Conservation (phyloP, 1,140 invertebrate species). For the Idris sp. region DNA sequence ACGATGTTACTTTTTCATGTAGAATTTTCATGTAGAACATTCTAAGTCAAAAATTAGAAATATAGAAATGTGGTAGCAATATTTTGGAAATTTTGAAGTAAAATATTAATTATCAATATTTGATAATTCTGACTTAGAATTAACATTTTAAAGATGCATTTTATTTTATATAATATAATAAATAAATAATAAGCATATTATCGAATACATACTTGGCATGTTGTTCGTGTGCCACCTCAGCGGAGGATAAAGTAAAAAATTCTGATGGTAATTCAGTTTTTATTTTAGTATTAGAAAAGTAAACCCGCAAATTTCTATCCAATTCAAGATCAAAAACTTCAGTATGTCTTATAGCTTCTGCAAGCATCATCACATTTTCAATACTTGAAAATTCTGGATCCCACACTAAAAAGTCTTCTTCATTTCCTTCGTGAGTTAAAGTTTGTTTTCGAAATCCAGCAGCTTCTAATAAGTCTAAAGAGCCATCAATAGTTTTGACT, state of each 20-base stretch:
- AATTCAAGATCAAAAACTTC: slow-evolving; percentile 90
- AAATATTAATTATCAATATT: too few species aligned
- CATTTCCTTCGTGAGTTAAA: slow-evolving; percentile 78
- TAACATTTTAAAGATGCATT: too few species aligned
- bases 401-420: slow-evolving; percentile 84
- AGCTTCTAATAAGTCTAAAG: slow-evolving; percentile 88
- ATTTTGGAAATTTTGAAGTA: too few species aligned
- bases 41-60: too few species aligned
- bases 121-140: too few species aligned
- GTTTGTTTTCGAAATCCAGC: slow-evolving; percentile 87
- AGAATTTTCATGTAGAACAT: too few species aligned
- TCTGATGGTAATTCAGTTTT: slow-evolving; percentile 86
- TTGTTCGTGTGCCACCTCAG: slow-evolving; percentile 92
- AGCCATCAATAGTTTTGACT: slow-evolving; percentile 87
- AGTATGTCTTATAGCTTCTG: slow-evolving; percentile 87
- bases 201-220: slow-evolving; percentile 80
- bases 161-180: too few species aligned
- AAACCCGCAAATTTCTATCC: slow-evolving; percentile 90
- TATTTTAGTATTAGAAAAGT: slow-evolving; percentile 86
- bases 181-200: too few species aligned
- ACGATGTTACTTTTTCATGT: too few species aligned
- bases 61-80: too few species aligned
- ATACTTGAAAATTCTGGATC: slow-evolving; percentile 76
- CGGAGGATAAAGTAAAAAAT: slow-evolving; percentile 87
- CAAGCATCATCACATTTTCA: slow-evolving; percentile 80